Evolutionary conservation across 1,140 invertebrate species (phyloP), one percentile per base, ranked within the genome.

Genomic region (Chymomyza costata): DNA sequence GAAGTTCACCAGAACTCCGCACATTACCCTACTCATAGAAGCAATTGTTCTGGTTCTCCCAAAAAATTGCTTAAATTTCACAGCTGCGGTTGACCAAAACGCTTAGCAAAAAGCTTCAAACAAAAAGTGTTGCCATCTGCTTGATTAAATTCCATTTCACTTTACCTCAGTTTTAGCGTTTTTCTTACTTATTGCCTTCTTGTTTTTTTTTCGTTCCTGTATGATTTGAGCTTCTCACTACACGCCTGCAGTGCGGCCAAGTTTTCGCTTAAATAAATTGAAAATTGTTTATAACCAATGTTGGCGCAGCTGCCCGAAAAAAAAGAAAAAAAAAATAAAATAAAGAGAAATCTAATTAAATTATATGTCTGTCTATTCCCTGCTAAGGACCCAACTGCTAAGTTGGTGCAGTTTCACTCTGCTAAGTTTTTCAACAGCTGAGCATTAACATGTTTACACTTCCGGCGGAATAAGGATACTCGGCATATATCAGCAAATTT

Each of bases 201-300:
- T 25, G 6, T 16, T 15, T 32, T 28, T 13, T 34, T 41, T n/a
- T n/a, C n/a, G n/a, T n/a, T n/a, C n/a, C 19, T 39, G 18, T 31
- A 6, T 21, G 39, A 15, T 31, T 34, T 43, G 38, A 39, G 58
- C 21, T 45, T 59, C 21, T 25, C 52, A 56, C n/a, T n/a, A n/a
- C n/a, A n/a, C n/a, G n/a, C n/a, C n/a, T n/a, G n/a, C n/a, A 40
- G 58, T 61, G 58, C 34, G 28, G 7, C 28, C 37, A 18, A 40
- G 35, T 44, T 50, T 64, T 73, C 68, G 58, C 51, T 73, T 67
- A 73, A 60, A 67, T 67, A 73, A 73, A 73, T 73, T 73, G 69
- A 53, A 73, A 73, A 53, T 17, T 67, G 63, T 60, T 73, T 73
- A 71, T 47, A 45, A 46, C 39, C 16, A 41, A 45, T 67, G 51